A percentile compares a stretch with the other conserved stretches of the same genome.
Evolutionary conservation across 2,113 vertebrate genomes (phyloP).

Genomic region (Ciconia maguari): DNA sequence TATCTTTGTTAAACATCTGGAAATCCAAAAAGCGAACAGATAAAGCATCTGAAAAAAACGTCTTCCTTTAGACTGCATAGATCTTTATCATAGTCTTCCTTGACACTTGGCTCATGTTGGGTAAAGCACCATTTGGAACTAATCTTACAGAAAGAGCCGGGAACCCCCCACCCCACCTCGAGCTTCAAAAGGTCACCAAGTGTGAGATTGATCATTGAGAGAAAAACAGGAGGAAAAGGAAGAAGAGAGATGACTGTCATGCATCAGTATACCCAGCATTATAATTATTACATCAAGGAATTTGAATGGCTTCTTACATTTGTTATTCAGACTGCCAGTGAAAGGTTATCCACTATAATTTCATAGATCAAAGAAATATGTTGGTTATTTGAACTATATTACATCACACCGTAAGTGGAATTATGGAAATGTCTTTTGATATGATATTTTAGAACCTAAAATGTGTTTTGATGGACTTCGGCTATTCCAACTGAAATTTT

Average conservation of each 20-base stretch:
- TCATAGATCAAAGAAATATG: background rate
- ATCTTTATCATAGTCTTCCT: background rate
- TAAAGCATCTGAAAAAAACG: background rate
- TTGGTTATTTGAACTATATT: background rate
- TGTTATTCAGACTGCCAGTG: background rate
- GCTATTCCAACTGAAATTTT: background rate
- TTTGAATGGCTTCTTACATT: background rate
- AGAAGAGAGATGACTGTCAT: background rate
- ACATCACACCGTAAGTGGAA: background rate
- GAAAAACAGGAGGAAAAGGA: background rate
- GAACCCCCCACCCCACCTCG: background rate
- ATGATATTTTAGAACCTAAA: background rate
- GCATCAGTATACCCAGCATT: background rate
- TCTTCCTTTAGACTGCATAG: background rate
- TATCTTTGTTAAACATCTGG: background rate
- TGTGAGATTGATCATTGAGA: background rate
- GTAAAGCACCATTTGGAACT: conserved; percentile 28
- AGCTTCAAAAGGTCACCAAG: background rate
- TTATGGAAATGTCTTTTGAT: background rate
- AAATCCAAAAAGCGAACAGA: background rate
- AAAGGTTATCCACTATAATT: background rate
- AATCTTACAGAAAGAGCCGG: background rate
- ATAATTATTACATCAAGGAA: background rate
- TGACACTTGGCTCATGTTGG: background rate
- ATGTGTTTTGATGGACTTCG: background rate